Evolutionary conservation across 2,888 invertebrate genomes (phyloP).

Genomic region (Thalpophila matura): DNA sequence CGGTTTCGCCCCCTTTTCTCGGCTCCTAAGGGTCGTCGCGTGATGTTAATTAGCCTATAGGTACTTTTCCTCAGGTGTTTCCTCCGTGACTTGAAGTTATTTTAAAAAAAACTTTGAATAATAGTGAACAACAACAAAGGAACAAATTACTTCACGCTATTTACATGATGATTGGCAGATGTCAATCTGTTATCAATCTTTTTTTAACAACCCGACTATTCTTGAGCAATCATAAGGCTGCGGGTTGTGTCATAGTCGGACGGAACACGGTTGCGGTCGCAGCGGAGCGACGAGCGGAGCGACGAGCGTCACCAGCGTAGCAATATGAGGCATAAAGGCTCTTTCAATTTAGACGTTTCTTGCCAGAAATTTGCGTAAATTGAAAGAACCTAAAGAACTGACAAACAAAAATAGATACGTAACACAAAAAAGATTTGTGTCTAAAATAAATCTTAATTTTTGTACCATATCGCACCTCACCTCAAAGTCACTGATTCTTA

Average conservation of each 20-base stretch:
- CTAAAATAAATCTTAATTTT: no score
- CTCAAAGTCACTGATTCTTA: not conserved
- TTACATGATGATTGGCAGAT: constrained; percentile 29
- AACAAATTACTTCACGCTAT: constrained; percentile 8
- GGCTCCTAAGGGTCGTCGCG: no score
- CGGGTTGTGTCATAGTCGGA: not conserved
- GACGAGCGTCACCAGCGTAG: no score
- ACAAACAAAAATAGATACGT: no score
- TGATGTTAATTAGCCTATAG: no score
- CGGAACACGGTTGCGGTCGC: no score
- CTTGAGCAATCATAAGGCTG: not conserved
- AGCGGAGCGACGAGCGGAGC: not conserved
- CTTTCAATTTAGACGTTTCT: no score
- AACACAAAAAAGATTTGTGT: no score
- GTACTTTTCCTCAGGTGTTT: not conserved
- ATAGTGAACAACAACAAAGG: constrained; percentile 6
- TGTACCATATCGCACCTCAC: not conserved
- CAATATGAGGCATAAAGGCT: no score
- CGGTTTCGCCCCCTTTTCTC: no score
- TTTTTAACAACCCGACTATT: not conserved
- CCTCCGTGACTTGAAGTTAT: constrained; percentile 3
- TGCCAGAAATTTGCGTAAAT: no score
- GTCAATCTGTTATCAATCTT: constrained; percentile 14
- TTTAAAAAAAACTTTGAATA: constrained; percentile 16
- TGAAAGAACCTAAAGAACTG: no score